Percentiles rank a stretch among this genome's conserved stretches.
Conservation (phyloP, 2,888 invertebrate genomes). For the Patella pellucida region DNA sequence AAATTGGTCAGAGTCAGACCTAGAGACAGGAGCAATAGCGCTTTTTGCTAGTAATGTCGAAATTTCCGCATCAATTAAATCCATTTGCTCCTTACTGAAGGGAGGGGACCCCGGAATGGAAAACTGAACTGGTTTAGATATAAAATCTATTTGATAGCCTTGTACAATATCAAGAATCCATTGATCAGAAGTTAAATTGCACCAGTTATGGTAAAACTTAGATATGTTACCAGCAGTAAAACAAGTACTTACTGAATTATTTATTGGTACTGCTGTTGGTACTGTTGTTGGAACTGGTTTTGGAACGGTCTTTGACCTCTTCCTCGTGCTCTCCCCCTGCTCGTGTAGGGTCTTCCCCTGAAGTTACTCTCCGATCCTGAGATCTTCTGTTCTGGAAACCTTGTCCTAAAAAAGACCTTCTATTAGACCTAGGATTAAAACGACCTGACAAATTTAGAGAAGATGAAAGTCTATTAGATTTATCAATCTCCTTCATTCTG, state of each 20-base stretch:
- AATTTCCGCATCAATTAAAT: background rate
- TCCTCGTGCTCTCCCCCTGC: too few relatives aligned
- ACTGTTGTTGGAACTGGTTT: background rate
- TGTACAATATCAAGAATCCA: background rate
- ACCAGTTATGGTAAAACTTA: background rate
- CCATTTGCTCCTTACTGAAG: background rate
- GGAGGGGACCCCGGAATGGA: background rate
- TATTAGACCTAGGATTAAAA: background rate
- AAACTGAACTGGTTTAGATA: slow-evolving; percentile 7
- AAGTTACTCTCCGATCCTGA: too few relatives aligned
- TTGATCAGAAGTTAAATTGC: background rate
- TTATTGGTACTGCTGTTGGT: background rate
- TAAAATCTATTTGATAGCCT: background rate
- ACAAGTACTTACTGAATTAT: background rate
- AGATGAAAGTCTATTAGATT: too few relatives aligned
- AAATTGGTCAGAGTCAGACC: too few relatives aligned
- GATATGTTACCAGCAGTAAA: background rate
- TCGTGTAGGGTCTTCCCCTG: too few relatives aligned
- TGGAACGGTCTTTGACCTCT: too few relatives aligned
- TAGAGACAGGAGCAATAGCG: background rate
- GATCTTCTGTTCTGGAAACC: background rate
- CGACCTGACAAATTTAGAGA: too few relatives aligned
- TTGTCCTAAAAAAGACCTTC: background rate
- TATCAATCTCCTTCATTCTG: background rate
- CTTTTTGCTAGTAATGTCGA: background rate